Base-by-base conservation (phyloP, 2,113 vertebrate genomes). In the Chascanopsetta lugubris region DNA sequence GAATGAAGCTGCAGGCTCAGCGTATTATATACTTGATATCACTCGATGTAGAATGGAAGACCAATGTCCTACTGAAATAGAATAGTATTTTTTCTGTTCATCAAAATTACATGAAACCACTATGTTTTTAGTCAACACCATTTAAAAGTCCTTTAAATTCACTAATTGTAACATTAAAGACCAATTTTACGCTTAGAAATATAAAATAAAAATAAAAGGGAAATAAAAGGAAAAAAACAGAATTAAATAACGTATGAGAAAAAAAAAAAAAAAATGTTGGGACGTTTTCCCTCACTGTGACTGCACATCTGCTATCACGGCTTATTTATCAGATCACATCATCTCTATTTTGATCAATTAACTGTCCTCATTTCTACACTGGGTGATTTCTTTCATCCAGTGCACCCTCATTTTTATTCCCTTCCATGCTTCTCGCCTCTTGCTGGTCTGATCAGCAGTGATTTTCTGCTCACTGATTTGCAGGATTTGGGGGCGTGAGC, bases 381-480 rank as follows among this genome's bases (percentile, higher is more conserved):
- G 45, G 2, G 69, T 53, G 26, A 17, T 18, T 43, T 58, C 55
- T 47, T 60, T 58, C 22, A 25, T 54, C 24, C 22, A 27, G 20
- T 6, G 3, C 27, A 12, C 9, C 25, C 27, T 63, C 20, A 51
- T 68, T 59, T 65, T 65, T 15, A 38, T 50, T 67, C 51, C 22
- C 56, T 26, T 40, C 15, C 18, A 58, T 48, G 40, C 36, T 7
- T 59, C 55, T 56, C 27, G 36, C 69, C 51, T 65, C n/a, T 59
- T 72, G 75, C 50, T 68, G 68, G 56, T 61, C 69, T 80, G 70
- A 85, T 84, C 73, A 80, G 65, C 72, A 80, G 78, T 68, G 77
- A 89, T 90, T 85, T 84, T 74, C 75, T 77, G 80, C 69, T 80
- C 61, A 66, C 80, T 80, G 85, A 91, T 89, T 88, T 77, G 83